These are phyloP conservation scores for Phoebastria nigripes DNA, from an alignment of 2,797 vertebrate genomes.

Conservation along the genomic window DNA sequence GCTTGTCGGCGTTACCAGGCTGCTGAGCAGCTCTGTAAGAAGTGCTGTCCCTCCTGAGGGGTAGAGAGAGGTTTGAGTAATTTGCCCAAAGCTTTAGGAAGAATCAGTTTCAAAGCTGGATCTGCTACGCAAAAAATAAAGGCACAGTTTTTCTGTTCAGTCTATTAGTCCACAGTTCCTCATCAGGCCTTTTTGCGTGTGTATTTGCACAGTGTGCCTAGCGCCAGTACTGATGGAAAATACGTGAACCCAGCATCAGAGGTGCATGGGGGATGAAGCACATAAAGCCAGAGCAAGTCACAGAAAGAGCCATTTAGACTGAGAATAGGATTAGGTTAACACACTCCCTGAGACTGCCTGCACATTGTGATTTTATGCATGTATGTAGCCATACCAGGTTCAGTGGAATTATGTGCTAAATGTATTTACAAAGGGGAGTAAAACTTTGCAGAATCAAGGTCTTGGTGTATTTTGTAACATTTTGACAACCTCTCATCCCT, in stretches of 20 bases:
- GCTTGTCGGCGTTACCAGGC: not conserved
- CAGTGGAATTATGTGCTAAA: not conserved
- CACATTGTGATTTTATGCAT: not conserved
- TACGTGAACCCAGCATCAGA: not conserved
- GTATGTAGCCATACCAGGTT: not conserved
- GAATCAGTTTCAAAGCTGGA: not conserved
- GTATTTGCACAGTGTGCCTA: not conserved
- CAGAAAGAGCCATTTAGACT: not conserved
- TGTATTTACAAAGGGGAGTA: not conserved
- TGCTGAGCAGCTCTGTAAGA: not conserved
- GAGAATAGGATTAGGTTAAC: not conserved
- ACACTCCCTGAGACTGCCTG: not conserved
- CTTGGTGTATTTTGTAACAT: not conserved
- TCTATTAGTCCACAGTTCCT: not conserved
- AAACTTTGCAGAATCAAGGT: not conserved
- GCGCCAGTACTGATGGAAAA: not conserved
- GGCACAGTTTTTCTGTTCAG: not conserved
- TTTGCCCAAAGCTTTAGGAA: not conserved
- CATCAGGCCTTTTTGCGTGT: not conserved
- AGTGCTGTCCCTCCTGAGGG: not conserved
- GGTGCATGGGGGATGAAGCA: not conserved
- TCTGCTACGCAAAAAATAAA: not conserved
- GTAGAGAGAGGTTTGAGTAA: not conserved
- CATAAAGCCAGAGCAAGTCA: not conserved
- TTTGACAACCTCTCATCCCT: not conserved